Evolutionary conservation across 2,113 vertebrate genomes (phyloP), one percentile per base, ranked within the genome.

Genomic region (Pomatostomus ruficeps): DNA sequence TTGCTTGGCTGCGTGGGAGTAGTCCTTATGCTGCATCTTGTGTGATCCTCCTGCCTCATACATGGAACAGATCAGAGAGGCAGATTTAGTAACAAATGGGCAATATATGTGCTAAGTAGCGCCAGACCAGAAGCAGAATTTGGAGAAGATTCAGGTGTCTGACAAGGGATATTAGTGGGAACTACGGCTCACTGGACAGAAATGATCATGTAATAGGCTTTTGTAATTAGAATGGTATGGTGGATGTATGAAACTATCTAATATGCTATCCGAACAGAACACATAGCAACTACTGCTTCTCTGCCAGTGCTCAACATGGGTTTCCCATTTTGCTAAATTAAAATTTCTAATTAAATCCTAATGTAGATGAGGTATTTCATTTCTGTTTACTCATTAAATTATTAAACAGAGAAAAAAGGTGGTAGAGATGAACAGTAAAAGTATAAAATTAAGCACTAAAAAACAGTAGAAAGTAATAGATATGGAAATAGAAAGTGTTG

Each of bases 11-110:
- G 25, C 16, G 5, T 70, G 33, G 20, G 33, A 58, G 7, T 38
- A 62, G 51, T 88, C 12, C 33, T 91, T 58, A 54, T 38, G 57
- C 12, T 49, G 10, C 28, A 28, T 35, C 20, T 62, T 16, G 4
- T 77, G 29, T 42, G 28, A 77, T 65, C 29, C 29, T 91, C 14
- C 29, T 71, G 25, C 49, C 36, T 80, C 33, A n/a, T 28, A 42
- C 0, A 0, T 1, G 1, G 23, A 83, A 40, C 13, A 76, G 15
- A 29, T 45, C 52, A 72, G 17, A 75, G 9, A 29, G 2, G 22
- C 5, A 19, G 11, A 83, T 83, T 79, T 52, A 51, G 24, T 11
- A 65, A 15, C 1, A 3, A 67, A 67, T 25, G 18, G 68, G 10
- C 26, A 81, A 49, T 48, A 52, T 20, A 17, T 14, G 4, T 52